Percentiles rank a stretch among this genome's conserved stretches.
Conservation (phyloP, 2,113 vertebrate genomes). For the Apodemus sylvaticus region DNA sequence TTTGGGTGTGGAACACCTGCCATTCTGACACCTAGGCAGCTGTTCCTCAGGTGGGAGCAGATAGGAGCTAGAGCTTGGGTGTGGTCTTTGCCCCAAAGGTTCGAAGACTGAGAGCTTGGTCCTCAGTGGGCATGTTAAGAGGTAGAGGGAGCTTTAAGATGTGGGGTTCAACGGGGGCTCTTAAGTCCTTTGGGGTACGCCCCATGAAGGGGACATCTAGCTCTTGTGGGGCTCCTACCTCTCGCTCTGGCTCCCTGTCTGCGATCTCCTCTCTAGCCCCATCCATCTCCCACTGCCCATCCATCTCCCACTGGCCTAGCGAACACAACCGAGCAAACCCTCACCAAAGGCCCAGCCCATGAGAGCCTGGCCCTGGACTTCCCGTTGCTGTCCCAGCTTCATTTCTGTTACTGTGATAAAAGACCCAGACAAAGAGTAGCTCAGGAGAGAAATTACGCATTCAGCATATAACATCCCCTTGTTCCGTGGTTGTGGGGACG, state of each 20-base stretch:
- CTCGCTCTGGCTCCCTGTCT: neutral
- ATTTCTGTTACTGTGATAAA: neutral
- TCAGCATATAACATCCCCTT: neutral
- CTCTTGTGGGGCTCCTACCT: neutral
- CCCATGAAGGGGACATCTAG: neutral
- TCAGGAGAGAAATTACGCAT: neutral
- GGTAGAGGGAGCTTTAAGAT: neutral
- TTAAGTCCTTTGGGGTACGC: neutral
- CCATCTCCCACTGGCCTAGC: no score
- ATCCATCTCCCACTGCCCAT: no score
- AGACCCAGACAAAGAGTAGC: neutral
- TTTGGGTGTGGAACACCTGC: rapidly evolving
- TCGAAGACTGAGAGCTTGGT: neutral
- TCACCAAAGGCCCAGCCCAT: neutral
- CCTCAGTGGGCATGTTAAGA: neutral
- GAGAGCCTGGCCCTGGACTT: neutral
- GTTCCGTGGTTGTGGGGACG: neutral
- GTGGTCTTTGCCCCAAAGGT: neutral
- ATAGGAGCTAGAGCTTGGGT: rapidly evolving
- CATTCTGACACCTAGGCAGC: rapidly evolving
- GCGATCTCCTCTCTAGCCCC: neutral
- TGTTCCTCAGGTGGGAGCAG: rapidly evolving
- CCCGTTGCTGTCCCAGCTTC: neutral
- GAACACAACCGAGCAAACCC: neutral
- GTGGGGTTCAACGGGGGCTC: neutral